phyloP scores from a whole-genome alignment of 2,888 invertebrate genomes.

The Eupithecia subfuscata region DNA sequence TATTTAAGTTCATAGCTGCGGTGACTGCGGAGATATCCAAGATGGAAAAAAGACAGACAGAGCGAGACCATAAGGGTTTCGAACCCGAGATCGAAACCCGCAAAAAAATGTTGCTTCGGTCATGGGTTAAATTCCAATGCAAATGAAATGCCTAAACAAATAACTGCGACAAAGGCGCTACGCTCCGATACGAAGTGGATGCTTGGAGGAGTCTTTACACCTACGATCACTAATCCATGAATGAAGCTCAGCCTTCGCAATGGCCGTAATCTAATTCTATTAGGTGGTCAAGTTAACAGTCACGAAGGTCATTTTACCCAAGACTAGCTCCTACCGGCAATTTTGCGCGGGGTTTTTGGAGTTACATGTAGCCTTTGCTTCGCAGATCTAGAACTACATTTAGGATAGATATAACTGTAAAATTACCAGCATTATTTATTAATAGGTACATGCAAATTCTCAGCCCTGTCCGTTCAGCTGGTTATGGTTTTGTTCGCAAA shows the following conservation, averaged over 20 bases:
- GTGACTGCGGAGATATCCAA: too few species aligned
- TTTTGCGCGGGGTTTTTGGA: not conserved
- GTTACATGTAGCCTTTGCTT: not conserved
- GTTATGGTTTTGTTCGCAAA: not conserved
- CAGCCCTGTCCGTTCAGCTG: not conserved
- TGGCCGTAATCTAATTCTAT: conserved; percentile 21
- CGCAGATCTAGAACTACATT: not conserved
- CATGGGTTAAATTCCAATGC: not conserved
- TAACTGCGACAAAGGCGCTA: not conserved
- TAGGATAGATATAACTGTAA: not conserved
- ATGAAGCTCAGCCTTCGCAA: conserved; percentile 12
- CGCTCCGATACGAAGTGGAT: not conserved
- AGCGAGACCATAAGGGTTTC: too few species aligned
- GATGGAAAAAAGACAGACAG: too few species aligned
- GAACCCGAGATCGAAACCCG: too few species aligned
- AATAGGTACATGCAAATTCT: not conserved
- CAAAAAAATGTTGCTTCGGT: not conserved
- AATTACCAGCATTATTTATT: too few species aligned
- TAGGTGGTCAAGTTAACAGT: conserved; percentile 11
- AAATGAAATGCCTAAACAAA: not conserved
- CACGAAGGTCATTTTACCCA: conserved; percentile 1
- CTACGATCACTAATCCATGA: conserved; percentile 5
- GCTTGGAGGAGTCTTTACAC: not conserved
- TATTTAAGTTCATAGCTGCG: too few species aligned
- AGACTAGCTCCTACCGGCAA: not conserved